Evolutionary conservation across 2,888 invertebrate species (phyloP), one percentile per base, ranked within the genome.

Genomic region (Noctuana brunneofusca): DNA sequence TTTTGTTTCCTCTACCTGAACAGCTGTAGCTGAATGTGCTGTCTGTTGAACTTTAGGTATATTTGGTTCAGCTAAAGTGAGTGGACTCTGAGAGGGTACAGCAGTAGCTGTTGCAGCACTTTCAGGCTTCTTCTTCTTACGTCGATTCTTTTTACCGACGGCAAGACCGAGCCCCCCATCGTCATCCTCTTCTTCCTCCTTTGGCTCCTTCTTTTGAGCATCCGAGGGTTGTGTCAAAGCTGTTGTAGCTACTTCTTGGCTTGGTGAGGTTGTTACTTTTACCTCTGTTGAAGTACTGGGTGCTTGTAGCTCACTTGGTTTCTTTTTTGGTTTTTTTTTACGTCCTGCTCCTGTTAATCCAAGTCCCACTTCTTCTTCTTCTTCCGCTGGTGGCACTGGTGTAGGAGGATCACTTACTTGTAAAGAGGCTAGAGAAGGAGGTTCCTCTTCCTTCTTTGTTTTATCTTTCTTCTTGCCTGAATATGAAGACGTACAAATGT

Each of bases 401-500:
- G 50, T 58, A 27, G 49, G 57, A 41, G 22, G n/a, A 24, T 52
- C 66, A 48, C 54, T 32, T 27, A 56, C 41, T 18, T 55, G 27
- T 1, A 56, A 50, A 24, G 52, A n/a, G 0, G 27, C 20, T 9
- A 58, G 0, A 0, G 58, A 52, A 18, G 49, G 49, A 24, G 35
- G 49, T 18, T 52, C 41, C 1, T 41, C 52, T 20, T 32, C 63
- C 18, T 63, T 68, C 49, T 66, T 49, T 6, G 24, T 65, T 58
- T 69, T 71, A 24, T 65, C 74, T 52, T 76, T 78, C 49, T 78
- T 78, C 64, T 76, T 77, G n/a, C 75, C 75, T 72, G 65, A 43
- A 43, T 22, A 57, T 8, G 32, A 46, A 22, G 9, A 49, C 20
- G 24, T 22, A 1, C n/a, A 22, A 38, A 38, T 32, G 32, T 9